A percentile compares a stretch with the other conserved stretches of the same genome.
Evolutionary conservation across 1,140 invertebrate genomes (phyloP).

Genomic region (Cydia strobilella): DNA sequence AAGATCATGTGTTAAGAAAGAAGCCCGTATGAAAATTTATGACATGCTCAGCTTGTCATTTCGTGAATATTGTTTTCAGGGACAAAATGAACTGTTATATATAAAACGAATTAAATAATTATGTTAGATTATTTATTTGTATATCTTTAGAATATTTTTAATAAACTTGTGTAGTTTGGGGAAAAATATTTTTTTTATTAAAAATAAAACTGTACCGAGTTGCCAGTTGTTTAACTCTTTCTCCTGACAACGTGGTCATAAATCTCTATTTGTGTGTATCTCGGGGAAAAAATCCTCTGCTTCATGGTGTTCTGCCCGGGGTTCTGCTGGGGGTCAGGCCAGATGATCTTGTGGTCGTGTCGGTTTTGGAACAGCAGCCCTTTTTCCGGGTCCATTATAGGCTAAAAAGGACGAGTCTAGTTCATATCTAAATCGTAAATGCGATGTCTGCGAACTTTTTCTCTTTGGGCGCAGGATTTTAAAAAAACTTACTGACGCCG

Average conservation of each 20-base stretch:
- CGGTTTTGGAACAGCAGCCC: conserved; percentile 85
- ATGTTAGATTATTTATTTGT: conserved; percentile 31
- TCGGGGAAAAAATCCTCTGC: conserved; percentile 74
- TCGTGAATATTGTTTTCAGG: too few relatives aligned
- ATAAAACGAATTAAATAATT: conserved; percentile 1
- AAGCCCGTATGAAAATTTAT: too few relatives aligned
- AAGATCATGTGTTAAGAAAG: too few relatives aligned
- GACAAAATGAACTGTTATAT: neutral
- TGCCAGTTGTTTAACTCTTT: conserved; percentile 52
- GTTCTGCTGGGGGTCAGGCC: conserved; percentile 77
- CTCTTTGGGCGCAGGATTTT: too few relatives aligned
- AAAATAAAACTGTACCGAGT: neutral
- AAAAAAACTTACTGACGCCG: too few relatives aligned
- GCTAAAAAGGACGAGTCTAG: conserved; percentile 63
- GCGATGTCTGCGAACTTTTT: too few relatives aligned
- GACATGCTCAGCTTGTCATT: too few relatives aligned
- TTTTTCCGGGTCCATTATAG: conserved; percentile 82
- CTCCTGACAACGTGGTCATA: conserved; percentile 83
- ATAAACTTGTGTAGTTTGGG: conserved; percentile 11
- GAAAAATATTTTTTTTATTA: conserved; percentile 20
- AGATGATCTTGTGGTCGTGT: conserved; percentile 82
- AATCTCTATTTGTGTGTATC: conserved; percentile 82
- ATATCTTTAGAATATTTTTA: conserved; percentile 19
- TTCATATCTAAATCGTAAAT: neutral
- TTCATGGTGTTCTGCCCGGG: conserved; percentile 81